These are phyloP conservation scores for Ranitomeya variabilis DNA, from an alignment of 2,113 vertebrate species.

Conservation along the genomic window DNA sequence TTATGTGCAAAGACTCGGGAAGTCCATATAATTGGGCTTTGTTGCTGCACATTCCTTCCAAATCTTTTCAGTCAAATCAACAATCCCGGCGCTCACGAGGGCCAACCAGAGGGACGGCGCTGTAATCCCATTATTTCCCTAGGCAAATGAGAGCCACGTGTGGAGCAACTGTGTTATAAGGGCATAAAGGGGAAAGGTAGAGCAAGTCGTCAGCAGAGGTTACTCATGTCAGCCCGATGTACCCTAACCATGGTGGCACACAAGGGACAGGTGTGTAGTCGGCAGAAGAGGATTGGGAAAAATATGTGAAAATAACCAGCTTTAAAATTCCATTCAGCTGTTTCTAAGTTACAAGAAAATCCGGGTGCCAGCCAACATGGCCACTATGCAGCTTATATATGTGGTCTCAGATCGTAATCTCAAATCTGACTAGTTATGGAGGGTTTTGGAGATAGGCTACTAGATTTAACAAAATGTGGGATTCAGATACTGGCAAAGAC, in stretches of 20 bases:
- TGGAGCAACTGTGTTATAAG: slow-evolving; percentile 28
- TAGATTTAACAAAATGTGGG: too few relatives aligned
- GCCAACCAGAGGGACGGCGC: slow-evolving; percentile 43
- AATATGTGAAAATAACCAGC: background rate
- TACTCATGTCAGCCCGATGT: background rate
- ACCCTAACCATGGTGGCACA: background rate
- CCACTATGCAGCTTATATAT: background rate
- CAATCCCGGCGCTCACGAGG: slow-evolving; percentile 45
- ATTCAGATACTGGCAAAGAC: background rate
- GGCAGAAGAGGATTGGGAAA: background rate
- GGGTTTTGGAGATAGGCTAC: too few relatives aligned
- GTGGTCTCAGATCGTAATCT: too few relatives aligned
- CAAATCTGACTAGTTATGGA: too few relatives aligned
- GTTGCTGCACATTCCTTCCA: slow-evolving; percentile 59
- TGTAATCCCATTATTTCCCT: slow-evolving; percentile 53
- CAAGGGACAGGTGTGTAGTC: background rate
- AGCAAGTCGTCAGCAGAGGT: background rate
- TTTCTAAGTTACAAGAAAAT: background rate
- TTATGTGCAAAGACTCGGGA: slow-evolving; percentile 59
- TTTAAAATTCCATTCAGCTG: too few relatives aligned
- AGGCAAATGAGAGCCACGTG: slow-evolving; percentile 33
- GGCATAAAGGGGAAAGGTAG: slow-evolving; percentile 23
- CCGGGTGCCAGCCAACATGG: background rate
- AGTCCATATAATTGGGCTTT: slow-evolving; percentile 61
- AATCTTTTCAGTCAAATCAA: slow-evolving; percentile 59